These are phyloP conservation scores for Steatornis caripensis DNA, from an alignment of 2,113 vertebrate genomes.

Conservation along the genomic window DNA sequence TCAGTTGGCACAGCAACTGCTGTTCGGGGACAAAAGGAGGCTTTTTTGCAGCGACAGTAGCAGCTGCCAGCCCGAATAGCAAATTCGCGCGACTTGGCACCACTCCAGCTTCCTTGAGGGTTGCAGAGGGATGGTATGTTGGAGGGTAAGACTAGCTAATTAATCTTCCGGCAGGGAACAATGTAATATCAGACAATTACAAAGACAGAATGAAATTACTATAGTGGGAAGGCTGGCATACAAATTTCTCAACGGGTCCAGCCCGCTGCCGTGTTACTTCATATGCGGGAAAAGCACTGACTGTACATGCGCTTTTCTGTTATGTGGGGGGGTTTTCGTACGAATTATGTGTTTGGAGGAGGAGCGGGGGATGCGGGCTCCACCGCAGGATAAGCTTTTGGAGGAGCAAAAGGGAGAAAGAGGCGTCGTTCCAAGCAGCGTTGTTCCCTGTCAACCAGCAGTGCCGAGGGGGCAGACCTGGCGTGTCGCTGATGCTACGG, in stretches of 20 bases:
- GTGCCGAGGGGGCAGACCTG: accelerated
- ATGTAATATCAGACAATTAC: constrained; percentile 69
- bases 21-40: constrained; percentile 45
- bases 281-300: neutral
- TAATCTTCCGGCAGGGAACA: constrained; percentile 69
- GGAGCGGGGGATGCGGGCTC: accelerated
- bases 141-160: constrained; percentile 62
- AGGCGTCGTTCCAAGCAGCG: neutral
- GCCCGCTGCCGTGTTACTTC: neutral
- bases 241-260: constrained; percentile 56
- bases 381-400: neutral
- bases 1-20: constrained; percentile 58
- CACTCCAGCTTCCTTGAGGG: constrained; percentile 64
- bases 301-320: neutral
- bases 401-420: neutral
- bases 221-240: constrained; percentile 45
- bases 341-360: neutral
- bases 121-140: constrained; percentile 61
- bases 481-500: accelerated
- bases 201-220: constrained; percentile 54
- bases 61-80: constrained; percentile 61
- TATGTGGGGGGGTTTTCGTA: neutral
- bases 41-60: neutral
- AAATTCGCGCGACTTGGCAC: constrained; percentile 56
- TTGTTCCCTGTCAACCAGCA: accelerated